phyloP scores from a whole-genome alignment of 2,113 vertebrate species.

The Tragelaphus imberbis region DNA sequence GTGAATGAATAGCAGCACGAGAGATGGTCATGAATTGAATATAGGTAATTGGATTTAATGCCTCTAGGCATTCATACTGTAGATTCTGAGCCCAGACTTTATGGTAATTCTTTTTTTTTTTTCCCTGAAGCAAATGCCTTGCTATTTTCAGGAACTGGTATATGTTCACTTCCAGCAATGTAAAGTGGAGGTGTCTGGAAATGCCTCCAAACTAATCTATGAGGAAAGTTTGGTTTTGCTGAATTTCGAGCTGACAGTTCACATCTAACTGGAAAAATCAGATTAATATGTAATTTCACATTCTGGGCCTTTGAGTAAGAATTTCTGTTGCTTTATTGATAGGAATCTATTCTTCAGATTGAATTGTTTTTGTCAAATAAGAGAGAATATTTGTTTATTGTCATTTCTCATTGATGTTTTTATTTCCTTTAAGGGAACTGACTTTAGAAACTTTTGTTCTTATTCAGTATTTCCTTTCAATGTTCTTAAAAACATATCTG shows the following conservation, averaged over 20 bases:
- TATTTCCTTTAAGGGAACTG: slow-evolving; percentile 26
- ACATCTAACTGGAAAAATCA: not conserved
- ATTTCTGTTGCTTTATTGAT: slow-evolving; percentile 1
- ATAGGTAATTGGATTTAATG: slow-evolving; percentile 44
- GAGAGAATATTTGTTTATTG: not conserved
- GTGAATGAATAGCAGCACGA: not conserved
- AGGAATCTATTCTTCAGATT: not conserved
- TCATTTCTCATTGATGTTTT: slow-evolving; percentile 23
- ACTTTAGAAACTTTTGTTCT: slow-evolving; percentile 49
- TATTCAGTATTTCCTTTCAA: slow-evolving; percentile 50
- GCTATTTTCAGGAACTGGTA: slow-evolving; percentile 21
- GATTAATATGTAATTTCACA: not conserved
- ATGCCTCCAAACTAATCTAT: not conserved
- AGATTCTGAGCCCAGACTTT: slow-evolving; percentile 44
- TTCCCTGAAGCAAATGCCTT: slow-evolving; percentile 27
- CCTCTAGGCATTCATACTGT: slow-evolving; percentile 18
- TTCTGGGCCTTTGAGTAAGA: not conserved
- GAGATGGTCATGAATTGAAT: slow-evolving; percentile 5
- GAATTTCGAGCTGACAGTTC: slow-evolving; percentile 26
- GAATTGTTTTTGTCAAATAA: not conserved
- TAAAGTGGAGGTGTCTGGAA: slow-evolving; percentile 13
- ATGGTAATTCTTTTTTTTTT: slow-evolving; percentile 9
- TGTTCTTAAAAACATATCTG: slow-evolving; percentile 55
- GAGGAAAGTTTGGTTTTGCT: not conserved
- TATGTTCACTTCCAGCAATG: slow-evolving; percentile 47